These are phyloP conservation scores for Sternarchorhynchus goeldii DNA, from an alignment of 2,797 vertebrate species.

Conservation along the genomic window DNA sequence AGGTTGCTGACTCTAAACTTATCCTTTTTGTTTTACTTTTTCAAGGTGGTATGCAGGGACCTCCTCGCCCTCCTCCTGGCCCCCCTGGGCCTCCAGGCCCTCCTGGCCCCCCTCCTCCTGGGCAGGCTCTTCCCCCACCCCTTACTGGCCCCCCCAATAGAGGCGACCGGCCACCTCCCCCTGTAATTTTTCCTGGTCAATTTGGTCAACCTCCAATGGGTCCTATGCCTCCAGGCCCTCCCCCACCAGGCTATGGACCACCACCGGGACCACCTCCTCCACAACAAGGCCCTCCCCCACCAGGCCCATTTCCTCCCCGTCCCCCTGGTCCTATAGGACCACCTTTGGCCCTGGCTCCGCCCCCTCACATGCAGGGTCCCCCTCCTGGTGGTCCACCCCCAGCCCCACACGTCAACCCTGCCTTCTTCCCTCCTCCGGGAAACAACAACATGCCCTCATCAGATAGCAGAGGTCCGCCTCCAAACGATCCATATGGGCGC, in stretches of 20 bases:
- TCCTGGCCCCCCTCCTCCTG: constrained; percentile 89
- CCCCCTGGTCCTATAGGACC: constrained; percentile 94
- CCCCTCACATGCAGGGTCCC: constrained; percentile 94
- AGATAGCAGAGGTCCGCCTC: constrained; percentile 88
- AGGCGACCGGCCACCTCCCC: constrained; percentile 94
- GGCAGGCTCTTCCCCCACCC: constrained; percentile 92
- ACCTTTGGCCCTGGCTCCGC: constrained; percentile 92
- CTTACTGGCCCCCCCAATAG: constrained; percentile 92
- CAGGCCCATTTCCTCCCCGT: constrained; percentile 92
- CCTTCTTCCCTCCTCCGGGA: constrained; percentile 96
- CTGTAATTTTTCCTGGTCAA: constrained; percentile 95
- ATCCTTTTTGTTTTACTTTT: neutral
- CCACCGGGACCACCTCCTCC: constrained; percentile 91
- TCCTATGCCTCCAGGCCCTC: constrained; percentile 88
- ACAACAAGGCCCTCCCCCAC: constrained; percentile 87
- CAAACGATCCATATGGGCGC: constrained; percentile 92
- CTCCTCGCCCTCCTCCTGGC: constrained; percentile 92
- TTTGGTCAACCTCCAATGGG: constrained; percentile 94
- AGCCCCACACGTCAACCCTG: constrained; percentile 97
- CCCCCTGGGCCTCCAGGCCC: constrained; percentile 92
- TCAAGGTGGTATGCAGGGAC: constrained; percentile 79
- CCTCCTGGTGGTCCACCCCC: constrained; percentile 96
- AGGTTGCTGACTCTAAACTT: neutral
- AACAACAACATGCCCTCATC: constrained; percentile 93
- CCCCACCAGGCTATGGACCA: constrained; percentile 91